Evolutionary conservation across 1,140 invertebrate genomes (phyloP), one percentile per base, ranked within the genome.

Genomic region (Caligus rogercresseyi): DNA sequence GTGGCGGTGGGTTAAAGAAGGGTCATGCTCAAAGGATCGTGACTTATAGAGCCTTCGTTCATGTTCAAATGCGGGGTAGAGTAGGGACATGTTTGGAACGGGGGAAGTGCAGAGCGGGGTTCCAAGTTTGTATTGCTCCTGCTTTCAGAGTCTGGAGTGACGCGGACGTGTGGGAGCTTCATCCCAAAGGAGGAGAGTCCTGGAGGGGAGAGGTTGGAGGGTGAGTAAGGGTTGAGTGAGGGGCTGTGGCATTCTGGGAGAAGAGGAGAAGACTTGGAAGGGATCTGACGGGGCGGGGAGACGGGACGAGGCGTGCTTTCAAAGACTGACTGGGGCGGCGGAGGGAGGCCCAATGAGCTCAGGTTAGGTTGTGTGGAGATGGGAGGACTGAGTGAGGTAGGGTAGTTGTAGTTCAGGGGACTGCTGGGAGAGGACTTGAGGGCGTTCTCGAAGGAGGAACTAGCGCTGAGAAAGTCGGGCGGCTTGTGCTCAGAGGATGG

Each of bases 341-440:
- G 31, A 43, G 31, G 31, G n/a, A 43, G 31, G n/a, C 31, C 7
- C 7, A 11, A 11, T n/a, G n/a, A 11, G 7, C 7, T 43, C n/a
- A 43, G n/a, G 31, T 43, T 43, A n/a, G 7, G 31, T 11, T 43
- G 31, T 43, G 31, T 43, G n/a, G 31, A 43, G n/a, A 43, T n/a
- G n/a, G 31, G 31, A 43, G 31, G 31, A 43, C 7, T 43, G n/a
- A 43, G 31, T 43, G 31, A 43, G 31, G 31, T 43, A 43, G 31
- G 31, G n/a, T 43, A 43, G n/a, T 43, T 43, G n/a, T 43, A 43
- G n/a, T 43, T 60, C 24, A 60, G 21, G 3, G 57, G 57, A 18
- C 57, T 60, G 25, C 26, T 60, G 1, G 57, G 57, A 2, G 23
- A 26, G 7, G 57, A 60, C 23, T 60, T 60, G 20, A 60, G 11